Evolutionary conservation across 2,888 invertebrate genomes (phyloP).

Genomic region (Thysanoteuthis rhombus): DNA sequence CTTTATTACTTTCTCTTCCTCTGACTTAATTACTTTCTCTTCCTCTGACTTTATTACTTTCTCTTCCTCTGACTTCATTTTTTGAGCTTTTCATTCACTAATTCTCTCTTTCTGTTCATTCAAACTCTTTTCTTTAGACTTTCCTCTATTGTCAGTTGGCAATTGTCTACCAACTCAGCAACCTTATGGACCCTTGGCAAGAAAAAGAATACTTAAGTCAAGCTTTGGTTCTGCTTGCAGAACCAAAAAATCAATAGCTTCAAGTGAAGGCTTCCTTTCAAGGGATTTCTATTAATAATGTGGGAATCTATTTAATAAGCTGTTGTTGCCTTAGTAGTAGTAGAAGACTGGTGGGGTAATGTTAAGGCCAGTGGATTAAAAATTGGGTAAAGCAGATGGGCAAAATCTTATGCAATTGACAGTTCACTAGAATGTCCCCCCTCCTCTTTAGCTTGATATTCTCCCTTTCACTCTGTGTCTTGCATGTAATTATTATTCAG

Average conservation of each 20-base stretch:
- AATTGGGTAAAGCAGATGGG: neutral
- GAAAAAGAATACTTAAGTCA: neutral
- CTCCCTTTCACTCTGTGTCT: neutral
- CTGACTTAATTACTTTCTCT: neutral
- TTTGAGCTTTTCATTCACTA: too few species aligned
- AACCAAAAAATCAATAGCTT: neutral
- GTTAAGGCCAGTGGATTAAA: neutral
- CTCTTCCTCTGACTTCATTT: too few species aligned
- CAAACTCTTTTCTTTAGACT: neutral
- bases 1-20: neutral
- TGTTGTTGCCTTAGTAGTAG: neutral
- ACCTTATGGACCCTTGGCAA: neutral
- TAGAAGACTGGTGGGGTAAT: neutral
- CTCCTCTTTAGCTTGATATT: neutral
- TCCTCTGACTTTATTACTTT: neutral
- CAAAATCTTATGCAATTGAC: neutral
- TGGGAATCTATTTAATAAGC: neutral
- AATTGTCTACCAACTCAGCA: neutral
- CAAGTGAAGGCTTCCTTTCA: neutral
- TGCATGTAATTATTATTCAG: neutral
- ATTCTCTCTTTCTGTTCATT: too few species aligned
- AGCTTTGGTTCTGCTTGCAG: neutral
- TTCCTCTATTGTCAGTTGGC: neutral
- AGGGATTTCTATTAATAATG: slow-evolving; percentile 12
- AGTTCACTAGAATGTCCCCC: neutral